Base-by-base conservation (phyloP, 2,113 vertebrate species). In the Mohoua ochrocephala region DNA sequence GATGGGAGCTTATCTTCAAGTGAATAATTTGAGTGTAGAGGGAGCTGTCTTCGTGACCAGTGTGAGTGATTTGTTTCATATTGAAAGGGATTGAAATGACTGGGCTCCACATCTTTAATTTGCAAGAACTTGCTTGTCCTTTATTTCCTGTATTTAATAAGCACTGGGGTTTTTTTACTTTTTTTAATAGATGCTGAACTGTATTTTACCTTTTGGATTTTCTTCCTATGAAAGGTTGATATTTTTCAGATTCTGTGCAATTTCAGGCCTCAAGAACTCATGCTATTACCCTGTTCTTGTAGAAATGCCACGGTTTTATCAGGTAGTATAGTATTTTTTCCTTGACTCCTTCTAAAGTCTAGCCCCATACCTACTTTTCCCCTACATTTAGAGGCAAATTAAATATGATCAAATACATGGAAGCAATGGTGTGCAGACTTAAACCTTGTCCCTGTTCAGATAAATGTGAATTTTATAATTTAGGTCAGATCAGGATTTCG, bases 1-100 rank as follows among this genome's bases (percentile, higher is more conserved):
- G 98, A 97, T 97, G 95, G 97, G 97, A 98, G 98, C 98, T 98
- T 98, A 98, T 98, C 98, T 98, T 98, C 98, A 98, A 98, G 98
- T 98, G 98, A 98, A 98, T 98, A 98, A 98, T 98, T 98, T 98
- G 98, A 98, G 98, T 95, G 97, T 95, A 98, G 98, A 98, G 97
- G 97, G 97, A 98, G 96, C 97, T 97, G 97, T 96, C 97, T 98
- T 97, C 98, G 98, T 98, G 98, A 98, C 98, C 97, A 96, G 98
- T 98, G 95, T 98, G 97, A 98, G 96, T 98, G 98, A 98, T 98
- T 98, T 98, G 97, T 98, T 98, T 98, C 98, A 97, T 97, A 98
- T 97, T 98, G 97, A 98, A 98, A 98, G 86, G 96, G 95, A 97
- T 98, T 97, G 97, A 97, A 98, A 98, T 97, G 96, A 97, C 97